Percentiles rank a stretch among this genome's conserved stretches.
Conservation (phyloP, 1,140 invertebrate genomes). For the Pseudomyrmex cubaensis region DNA sequence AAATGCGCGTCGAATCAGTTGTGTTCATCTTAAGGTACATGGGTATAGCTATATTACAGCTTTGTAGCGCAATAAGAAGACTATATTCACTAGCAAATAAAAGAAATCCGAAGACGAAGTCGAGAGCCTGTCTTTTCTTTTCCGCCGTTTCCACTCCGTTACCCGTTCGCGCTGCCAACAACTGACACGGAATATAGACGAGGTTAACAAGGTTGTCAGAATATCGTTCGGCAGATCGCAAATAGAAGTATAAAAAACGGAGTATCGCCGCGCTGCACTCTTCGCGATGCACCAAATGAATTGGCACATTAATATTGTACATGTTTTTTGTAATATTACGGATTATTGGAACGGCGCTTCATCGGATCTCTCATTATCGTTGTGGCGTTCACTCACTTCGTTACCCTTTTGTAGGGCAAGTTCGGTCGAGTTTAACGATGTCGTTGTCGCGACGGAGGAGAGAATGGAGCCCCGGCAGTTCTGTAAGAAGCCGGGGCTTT, state of each 20-base stretch:
- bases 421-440: constrained; percentile 59
- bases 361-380: constrained; percentile 37
- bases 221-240: constrained; percentile 21
- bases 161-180: constrained; percentile 42
- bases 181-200: constrained; percentile 54
- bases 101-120: background rate
- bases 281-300: constrained; percentile 53
- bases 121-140: constrained; percentile 11
- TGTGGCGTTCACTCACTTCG: constrained; percentile 38
- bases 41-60: background rate
- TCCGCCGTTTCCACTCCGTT: constrained; percentile 57
- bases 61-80: background rate
- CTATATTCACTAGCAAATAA: constrained; percentile 16
- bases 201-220: constrained; percentile 71
- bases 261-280: constrained; percentile 44
- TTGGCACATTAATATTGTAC: constrained; percentile 53
- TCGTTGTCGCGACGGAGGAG: constrained; percentile 44
- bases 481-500: constrained; percentile 68
- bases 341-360: constrained; percentile 56
- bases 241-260: constrained; percentile 57
- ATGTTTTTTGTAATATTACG: constrained; percentile 54
- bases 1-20: background rate
- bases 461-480: constrained; percentile 43
- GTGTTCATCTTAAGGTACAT: background rate
- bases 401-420: constrained; percentile 43